These are phyloP conservation scores for Rhagophthalmus giganteus DNA, from an alignment of 2,888 invertebrate genomes.

Conservation along the genomic window DNA sequence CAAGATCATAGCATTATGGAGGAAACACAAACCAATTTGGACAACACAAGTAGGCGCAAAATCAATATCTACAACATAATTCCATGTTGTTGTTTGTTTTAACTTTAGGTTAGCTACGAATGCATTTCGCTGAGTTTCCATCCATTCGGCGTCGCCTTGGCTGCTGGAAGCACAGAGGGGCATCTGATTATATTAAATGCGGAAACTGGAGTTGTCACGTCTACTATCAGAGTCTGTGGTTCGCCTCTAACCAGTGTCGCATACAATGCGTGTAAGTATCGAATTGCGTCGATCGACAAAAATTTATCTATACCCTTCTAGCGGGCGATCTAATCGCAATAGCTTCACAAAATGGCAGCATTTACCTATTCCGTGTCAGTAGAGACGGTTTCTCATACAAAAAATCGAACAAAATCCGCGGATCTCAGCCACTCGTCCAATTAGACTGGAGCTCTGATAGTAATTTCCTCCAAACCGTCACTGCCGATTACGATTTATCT, in stretches of 20 bases:
- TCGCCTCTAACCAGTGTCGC: constrained; percentile 84
- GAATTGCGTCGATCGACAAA: neutral
- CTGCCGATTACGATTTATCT: constrained; percentile 84
- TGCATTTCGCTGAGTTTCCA: constrained; percentile 87
- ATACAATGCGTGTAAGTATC: constrained; percentile 78
- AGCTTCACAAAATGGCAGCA: constrained; percentile 87
- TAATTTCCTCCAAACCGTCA: constrained; percentile 83
- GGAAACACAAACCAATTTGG: constrained; percentile 85
- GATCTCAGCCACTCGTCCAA: constrained; percentile 81
- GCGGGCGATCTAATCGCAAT: constrained; percentile 87
- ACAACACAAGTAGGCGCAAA: constrained; percentile 70
- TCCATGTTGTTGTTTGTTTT: constrained; percentile 31
- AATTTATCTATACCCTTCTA: constrained; percentile 52
- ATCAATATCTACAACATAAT: constrained; percentile 2
- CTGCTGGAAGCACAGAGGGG: constrained; percentile 88
- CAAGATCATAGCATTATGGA: constrained; percentile 88
- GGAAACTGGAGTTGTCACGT: constrained; percentile 81
- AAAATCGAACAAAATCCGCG: constrained; percentile 85
- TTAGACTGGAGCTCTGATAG: constrained; percentile 92
- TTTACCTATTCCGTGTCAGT: constrained; percentile 81
- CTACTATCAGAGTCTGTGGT: constrained; percentile 84
- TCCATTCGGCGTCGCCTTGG: constrained; percentile 83
- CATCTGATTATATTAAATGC: constrained; percentile 84
- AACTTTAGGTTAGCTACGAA: constrained; percentile 81
- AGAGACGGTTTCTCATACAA: constrained; percentile 89